Percentiles rank a stretch among this genome's conserved stretches.
Evolutionary conservation across 2,888 invertebrate genomes (phyloP).

Genomic region (Nasonovia ribisnigri): DNA sequence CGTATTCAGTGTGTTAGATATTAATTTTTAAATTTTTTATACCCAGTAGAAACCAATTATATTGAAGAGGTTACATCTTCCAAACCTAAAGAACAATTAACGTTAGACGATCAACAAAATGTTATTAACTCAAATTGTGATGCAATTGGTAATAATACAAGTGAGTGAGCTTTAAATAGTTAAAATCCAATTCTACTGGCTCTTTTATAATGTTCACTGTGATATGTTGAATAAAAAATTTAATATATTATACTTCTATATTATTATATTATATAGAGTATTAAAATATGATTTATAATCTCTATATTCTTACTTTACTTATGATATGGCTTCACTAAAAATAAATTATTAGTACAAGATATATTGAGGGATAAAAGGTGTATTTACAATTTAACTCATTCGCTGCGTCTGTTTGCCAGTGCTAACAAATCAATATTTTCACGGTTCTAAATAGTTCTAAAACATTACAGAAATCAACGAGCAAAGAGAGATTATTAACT

Average conservation of each 20-base stretch:
- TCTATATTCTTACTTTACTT: not conserved
- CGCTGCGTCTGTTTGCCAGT: no score
- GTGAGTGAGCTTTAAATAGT: not conserved
- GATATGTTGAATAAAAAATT: not conserved
- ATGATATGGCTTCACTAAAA: not conserved
- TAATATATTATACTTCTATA: not conserved
- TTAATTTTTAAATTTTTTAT: not conserved
- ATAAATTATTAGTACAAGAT: no score
- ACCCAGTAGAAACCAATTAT: not conserved
- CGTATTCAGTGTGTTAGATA: not conserved
- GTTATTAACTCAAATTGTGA: not conserved
- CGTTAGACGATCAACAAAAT: not conserved
- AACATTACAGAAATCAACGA: no score
- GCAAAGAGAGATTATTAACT: no score
- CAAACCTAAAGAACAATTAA: not conserved
- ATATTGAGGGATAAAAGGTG: no score
- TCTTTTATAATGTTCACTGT: not conserved
- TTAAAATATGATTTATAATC: not conserved
- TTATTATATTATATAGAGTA: not conserved
- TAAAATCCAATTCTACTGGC: not conserved
- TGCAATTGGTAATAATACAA: not conserved
- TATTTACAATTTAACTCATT: no score
- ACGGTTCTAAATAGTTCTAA: no score
- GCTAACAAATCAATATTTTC: no score
- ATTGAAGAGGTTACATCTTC: not conserved